Conservation (phyloP, 2,113 vertebrate genomes). For the Indicator indicator region DNA sequence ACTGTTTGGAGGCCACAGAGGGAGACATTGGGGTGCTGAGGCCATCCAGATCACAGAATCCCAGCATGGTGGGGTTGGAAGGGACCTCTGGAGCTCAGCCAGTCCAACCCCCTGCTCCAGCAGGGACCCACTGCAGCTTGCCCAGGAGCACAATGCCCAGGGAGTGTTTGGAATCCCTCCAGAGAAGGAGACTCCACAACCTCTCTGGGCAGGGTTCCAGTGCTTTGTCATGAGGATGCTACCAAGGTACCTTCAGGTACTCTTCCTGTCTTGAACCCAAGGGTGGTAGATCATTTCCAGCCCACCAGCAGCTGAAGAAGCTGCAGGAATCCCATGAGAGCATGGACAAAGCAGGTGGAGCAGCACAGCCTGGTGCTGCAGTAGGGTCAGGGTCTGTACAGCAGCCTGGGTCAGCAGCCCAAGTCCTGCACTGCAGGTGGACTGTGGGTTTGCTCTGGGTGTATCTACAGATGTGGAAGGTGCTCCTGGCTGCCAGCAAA, state of each 20-base stretch:
- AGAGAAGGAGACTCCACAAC: no score
- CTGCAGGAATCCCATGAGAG: neutral
- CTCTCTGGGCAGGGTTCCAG: no score
- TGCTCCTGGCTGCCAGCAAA: neutral
- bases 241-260: neutral
- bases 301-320: neutral
- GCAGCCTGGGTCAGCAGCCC: neutral
- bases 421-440: rapidly evolving
- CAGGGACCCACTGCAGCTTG: no score
- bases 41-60: neutral
- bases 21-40: neutral
- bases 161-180: no score
- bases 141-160: no score
- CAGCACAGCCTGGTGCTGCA: neutral
- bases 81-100: no score
- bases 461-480: neutral
- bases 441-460: rapidly evolving
- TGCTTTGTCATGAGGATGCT: neutral
- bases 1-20: neutral
- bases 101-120: no score
- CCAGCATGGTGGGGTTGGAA: no score
- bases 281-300: neutral
- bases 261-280: neutral
- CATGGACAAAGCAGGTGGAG: rapidly evolving
- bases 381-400: neutral